phyloP scores from a whole-genome alignment of 2,888 invertebrate species.

The Cactoblastis cactorum region DNA sequence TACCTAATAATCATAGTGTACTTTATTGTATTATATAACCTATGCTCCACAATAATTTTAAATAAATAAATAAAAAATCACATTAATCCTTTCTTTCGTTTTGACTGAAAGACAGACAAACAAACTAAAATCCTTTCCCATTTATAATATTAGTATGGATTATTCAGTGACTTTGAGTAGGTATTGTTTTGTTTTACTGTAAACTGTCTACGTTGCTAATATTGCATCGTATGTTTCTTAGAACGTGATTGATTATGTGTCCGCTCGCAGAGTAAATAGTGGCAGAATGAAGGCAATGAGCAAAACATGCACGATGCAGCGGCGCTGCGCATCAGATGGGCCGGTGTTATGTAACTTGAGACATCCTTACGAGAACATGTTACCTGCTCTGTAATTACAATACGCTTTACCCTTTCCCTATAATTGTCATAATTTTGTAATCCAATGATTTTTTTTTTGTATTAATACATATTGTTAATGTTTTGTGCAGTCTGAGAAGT shows the following conservation, averaged over 20 bases:
- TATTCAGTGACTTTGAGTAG: not conserved
- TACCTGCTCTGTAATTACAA: conserved; percentile 61
- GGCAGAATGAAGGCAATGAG: conserved; percentile 51
- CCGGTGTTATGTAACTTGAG: conserved; percentile 62
- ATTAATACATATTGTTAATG: no score
- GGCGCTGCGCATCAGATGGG: conserved; percentile 38
- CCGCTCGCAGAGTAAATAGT: conserved; percentile 46
- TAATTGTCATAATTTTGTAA: not conserved
- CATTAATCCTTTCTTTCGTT: no score
- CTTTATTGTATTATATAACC: no score
- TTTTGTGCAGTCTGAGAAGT: no score
- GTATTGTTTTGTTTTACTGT: not conserved
- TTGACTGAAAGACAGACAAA: no score
- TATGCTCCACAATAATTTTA: no score
- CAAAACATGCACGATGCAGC: conserved; percentile 29
- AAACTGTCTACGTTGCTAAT: conserved; percentile 39
- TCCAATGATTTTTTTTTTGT: no score
- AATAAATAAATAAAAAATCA: no score
- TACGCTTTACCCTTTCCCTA: conserved; percentile 32
- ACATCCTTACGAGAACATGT: conserved; percentile 38
- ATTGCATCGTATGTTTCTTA: conserved; percentile 38
- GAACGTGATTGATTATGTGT: conserved; percentile 40
- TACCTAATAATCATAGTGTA: no score
- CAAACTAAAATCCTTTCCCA: not conserved
- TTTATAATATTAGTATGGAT: not conserved